Evolutionary conservation across 2,797 vertebrate genomes (phyloP).

Genomic region (Cryptoblepharus egeriae): DNA sequence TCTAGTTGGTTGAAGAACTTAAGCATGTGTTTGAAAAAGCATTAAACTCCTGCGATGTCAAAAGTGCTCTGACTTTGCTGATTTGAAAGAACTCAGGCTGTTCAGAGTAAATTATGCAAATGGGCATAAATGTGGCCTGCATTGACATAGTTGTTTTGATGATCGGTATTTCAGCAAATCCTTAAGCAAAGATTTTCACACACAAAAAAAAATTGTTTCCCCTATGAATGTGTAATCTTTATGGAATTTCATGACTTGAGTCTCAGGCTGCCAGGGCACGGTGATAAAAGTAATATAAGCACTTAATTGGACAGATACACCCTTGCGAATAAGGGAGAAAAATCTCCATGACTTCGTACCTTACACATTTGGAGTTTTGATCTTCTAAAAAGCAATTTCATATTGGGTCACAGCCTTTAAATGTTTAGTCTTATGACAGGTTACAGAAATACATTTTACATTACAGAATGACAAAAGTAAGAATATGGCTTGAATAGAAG

Average conservation of each 20-base stretch:
- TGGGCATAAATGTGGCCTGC: slow-evolving; percentile 19
- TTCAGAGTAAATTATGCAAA: slow-evolving; percentile 26
- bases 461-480: not conserved
- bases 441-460: not conserved
- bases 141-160: slow-evolving; percentile 43
- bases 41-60: not conserved
- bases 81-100: slow-evolving; percentile 11
- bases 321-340: not conserved
- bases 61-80: not conserved
- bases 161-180: slow-evolving; percentile 56
- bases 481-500: not conserved
- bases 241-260: slow-evolving; percentile 36
- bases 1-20: not conserved
- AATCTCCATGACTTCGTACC: slow-evolving; percentile 6
- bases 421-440: not conserved
- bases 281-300: slow-evolving; percentile 19
- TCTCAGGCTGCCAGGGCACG: slow-evolving; percentile 29
- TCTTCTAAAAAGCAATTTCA: slow-evolving; percentile 34
- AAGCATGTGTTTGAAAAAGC: not conserved
- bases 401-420: not conserved
- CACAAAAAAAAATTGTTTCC: slow-evolving; percentile 24
- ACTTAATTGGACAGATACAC: slow-evolving; percentile 34
- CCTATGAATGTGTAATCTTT: slow-evolving; percentile 50
- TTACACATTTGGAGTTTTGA: slow-evolving; percentile 9
- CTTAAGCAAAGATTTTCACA: slow-evolving; percentile 39